A percentile compares a stretch with the other conserved stretches of the same genome.
Conservation (phyloP, 2,888 invertebrate genomes). For the Caenorhabditis sinica region DNA sequence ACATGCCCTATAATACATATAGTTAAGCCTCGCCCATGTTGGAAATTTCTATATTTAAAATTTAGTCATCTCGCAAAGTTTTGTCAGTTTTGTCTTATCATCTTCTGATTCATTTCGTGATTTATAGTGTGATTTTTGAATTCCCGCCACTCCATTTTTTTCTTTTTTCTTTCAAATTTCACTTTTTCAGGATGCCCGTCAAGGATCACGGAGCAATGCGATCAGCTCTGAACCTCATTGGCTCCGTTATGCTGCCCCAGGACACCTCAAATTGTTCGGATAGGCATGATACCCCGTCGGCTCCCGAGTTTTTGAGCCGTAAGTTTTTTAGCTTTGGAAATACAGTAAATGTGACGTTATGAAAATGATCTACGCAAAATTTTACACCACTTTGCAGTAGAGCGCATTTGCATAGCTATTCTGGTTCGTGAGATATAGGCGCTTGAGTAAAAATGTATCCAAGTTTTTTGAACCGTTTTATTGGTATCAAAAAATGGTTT, state of each 20-base stretch:
- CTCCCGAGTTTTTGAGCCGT: constrained; percentile 72
- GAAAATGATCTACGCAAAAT: background rate
- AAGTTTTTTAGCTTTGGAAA: constrained; percentile 16
- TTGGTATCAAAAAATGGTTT: background rate
- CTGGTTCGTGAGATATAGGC: too few species aligned
- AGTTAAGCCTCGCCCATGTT: background rate
- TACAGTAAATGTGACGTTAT: background rate
- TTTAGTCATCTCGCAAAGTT: background rate
- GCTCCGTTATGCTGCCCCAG: constrained; percentile 68
- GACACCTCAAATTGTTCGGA: constrained; percentile 71
- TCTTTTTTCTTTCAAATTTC: too few species aligned
- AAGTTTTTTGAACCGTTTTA: too few species aligned
- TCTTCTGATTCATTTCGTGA: background rate
- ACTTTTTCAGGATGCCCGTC: constrained; percentile 7
- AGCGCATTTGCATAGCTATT: too few species aligned
- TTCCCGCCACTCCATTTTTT: constrained; percentile 6
- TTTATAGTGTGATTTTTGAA: background rate
- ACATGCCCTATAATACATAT: background rate
- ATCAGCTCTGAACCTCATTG: constrained; percentile 63
- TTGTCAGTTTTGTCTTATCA: too few species aligned
- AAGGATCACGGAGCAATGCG: constrained; percentile 58
- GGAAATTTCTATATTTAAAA: background rate
- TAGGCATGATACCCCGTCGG: constrained; percentile 71
- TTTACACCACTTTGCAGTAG: too few species aligned
- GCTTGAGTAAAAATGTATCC: too few species aligned